Percentiles rank a stretch among this genome's conserved stretches.
These are phyloP conservation scores for Herpailurus yagouaroundi DNA, from an alignment of 2,113 vertebrate species.

Conservation along the genomic window DNA sequence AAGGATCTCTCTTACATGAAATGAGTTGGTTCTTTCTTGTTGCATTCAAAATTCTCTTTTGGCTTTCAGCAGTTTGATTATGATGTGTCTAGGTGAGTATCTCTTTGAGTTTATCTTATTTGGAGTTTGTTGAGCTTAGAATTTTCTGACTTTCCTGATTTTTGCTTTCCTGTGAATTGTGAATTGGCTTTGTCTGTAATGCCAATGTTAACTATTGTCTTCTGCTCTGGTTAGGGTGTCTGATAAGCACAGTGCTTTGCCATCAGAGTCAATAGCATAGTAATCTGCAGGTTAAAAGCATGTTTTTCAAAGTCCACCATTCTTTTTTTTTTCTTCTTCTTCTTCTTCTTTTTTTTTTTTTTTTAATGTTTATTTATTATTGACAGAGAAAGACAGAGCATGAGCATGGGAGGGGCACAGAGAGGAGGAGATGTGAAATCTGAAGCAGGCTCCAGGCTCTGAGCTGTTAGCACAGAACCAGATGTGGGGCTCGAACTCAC, in stretches of 20 bases:
- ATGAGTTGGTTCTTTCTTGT: background rate
- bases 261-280: fast-evolving
- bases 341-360: background rate
- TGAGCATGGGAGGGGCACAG: too few relatives aligned
- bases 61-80: background rate
- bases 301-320: background rate
- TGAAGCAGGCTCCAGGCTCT: too few relatives aligned
- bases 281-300: too few relatives aligned
- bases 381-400: too few relatives aligned
- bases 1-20: background rate
- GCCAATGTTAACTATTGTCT: background rate
- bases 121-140: background rate
- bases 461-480: too few relatives aligned
- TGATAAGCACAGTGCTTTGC: background rate
- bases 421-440: too few relatives aligned
- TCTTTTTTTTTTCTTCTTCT: background rate
- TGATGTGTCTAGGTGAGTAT: background rate
- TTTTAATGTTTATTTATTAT: too few relatives aligned
- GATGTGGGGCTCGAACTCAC: too few relatives aligned
- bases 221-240: background rate
- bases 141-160: background rate
- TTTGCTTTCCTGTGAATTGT: background rate
- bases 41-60: background rate
- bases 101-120: background rate
- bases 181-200: background rate